Evolutionary conservation across 2,888 invertebrate species (phyloP).

Genomic region (Tribolium freemani): DNA sequence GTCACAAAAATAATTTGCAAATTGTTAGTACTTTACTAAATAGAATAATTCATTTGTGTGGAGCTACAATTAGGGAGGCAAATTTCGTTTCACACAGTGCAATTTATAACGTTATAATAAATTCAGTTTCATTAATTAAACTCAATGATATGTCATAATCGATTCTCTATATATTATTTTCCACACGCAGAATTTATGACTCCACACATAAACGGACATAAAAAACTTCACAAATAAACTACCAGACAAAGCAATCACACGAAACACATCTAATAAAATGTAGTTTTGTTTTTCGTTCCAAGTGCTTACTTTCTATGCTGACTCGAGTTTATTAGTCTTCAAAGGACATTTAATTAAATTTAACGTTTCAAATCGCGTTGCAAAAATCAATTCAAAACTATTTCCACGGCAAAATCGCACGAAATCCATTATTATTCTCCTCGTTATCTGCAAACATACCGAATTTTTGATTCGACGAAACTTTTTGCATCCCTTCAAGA

Average conservation of each 20-base stretch:
- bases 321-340: background rate
- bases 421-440: background rate
- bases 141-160: background rate
- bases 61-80: background rate
- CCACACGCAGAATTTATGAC: background rate
- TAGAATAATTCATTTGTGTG: too few species aligned
- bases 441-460: background rate
- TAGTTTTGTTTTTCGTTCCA: background rate
- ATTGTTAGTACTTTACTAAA: background rate
- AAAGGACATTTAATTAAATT: background rate
- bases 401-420: background rate
- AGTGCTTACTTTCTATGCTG: background rate
- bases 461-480: background rate
- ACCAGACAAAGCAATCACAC: background rate
- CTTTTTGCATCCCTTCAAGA: background rate
- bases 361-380: background rate
- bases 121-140: background rate
- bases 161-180: background rate
- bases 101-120: background rate
- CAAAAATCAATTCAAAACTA: background rate
- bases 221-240: background rate
- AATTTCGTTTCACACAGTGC: background rate
- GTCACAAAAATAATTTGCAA: background rate
- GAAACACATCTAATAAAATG: too few species aligned
- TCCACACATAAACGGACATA: background rate